These are phyloP conservation scores for Hemistola chrysoprasaria DNA, from an alignment of 2,888 invertebrate genomes.

Conservation along the genomic window DNA sequence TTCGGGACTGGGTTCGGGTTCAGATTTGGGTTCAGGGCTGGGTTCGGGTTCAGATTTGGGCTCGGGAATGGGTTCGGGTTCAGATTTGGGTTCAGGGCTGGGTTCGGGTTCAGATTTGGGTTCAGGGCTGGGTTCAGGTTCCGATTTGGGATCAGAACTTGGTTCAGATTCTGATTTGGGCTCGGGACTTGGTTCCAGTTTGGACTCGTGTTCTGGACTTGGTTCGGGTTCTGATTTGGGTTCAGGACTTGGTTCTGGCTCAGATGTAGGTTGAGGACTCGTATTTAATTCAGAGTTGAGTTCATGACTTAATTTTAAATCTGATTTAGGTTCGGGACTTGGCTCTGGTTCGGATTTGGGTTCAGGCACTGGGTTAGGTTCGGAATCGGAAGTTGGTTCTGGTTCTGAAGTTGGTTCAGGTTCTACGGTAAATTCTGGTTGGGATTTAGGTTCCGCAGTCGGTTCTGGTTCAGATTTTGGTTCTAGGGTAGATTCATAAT, in stretches of 20 bases:
- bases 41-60: conserved; percentile 57
- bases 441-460: conserved; percentile 54
- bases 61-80: conserved; percentile 36
- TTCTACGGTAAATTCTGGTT: conserved; percentile 48
- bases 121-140: conserved; percentile 20
- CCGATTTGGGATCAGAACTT: neutral
- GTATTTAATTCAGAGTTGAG: conserved; percentile 23
- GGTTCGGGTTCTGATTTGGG: conserved; percentile 39
- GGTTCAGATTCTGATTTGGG: conserved; percentile 23
- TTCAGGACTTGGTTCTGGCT: conserved; percentile 20
- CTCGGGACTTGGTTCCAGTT: conserved; percentile 24
- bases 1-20: conserved; percentile 42
- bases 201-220: conserved; percentile 29
- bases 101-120: conserved; percentile 51
- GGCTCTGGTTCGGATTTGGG: conserved; percentile 37
- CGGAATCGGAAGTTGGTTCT: conserved; percentile 23
- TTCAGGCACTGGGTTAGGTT: conserved; percentile 42
- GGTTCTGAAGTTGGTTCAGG: conserved; percentile 26
- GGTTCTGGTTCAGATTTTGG: conserved; percentile 32
- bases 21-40: conserved; percentile 47
- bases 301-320: neutral
- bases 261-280: neutral
- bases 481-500: conserved; percentile 45
- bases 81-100: conserved; percentile 39
- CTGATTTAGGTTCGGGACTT: conserved; percentile 31